A percentile compares a stretch with the other conserved stretches of the same genome.
phyloP scores from a whole-genome alignment of 2,113 vertebrate species.

The Mormyrus iriodes region DNA sequence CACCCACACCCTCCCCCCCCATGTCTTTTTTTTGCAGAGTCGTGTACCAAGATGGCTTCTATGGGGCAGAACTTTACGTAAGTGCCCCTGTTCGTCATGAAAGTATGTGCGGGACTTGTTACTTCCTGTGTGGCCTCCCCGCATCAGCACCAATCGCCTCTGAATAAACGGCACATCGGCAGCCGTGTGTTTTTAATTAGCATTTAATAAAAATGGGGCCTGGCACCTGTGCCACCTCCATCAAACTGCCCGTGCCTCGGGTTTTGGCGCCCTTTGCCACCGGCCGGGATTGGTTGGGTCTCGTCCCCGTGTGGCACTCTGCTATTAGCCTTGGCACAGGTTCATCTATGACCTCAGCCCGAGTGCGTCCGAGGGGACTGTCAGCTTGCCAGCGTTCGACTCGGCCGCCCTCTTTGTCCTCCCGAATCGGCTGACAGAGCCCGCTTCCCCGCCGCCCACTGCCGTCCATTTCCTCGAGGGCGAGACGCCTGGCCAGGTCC shows the following conservation, averaged over 20 bases:
- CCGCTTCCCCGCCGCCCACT: neutral
- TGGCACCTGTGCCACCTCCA: neutral
- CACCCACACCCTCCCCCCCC: neutral
- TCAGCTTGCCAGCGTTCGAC: neutral
- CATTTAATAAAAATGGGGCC: neutral
- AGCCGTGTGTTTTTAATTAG: neutral
- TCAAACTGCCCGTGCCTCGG: neutral
- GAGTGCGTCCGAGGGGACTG: neutral
- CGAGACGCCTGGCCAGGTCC: neutral
- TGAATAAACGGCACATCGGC: neutral
- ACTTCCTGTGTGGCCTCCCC: neutral
- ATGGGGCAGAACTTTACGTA: constrained; percentile 77
- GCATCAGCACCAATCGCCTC: neutral
- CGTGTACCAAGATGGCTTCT: constrained; percentile 77
- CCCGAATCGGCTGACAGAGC: neutral
- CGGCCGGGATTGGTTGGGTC: neutral
- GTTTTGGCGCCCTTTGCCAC: neutral
- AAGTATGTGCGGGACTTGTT: neutral
- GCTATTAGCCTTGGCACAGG: neutral
- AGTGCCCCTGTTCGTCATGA: constrained; percentile 41
- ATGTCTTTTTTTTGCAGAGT: constrained; percentile 55
- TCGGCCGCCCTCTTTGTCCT: constrained; percentile 9
- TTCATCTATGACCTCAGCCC: constrained; percentile 13
- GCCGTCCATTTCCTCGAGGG: neutral
- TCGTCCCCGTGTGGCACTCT: neutral